Percentiles rank a stretch among this genome's conserved stretches.
These are phyloP conservation scores for Steromphala cineraria DNA, from an alignment of 2,888 invertebrate genomes.

Conservation along the genomic window DNA sequence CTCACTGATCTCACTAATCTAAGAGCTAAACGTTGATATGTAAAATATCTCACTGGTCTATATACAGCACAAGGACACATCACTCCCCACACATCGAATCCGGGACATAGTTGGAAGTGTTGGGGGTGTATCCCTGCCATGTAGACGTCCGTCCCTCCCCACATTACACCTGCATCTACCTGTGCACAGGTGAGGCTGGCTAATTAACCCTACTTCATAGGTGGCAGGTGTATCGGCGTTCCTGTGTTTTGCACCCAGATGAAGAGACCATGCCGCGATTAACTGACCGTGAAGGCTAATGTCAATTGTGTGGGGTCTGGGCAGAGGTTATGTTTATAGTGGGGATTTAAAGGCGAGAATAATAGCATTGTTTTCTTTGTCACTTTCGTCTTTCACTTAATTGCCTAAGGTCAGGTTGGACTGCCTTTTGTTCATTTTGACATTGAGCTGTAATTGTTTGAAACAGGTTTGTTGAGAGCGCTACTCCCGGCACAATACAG, in stretches of 20 bases:
- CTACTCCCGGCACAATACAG: neutral
- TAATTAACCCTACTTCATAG: slow-evolving; percentile 14
- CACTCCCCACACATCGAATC: neutral
- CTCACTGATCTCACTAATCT: too few species aligned
- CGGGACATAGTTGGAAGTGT: neutral
- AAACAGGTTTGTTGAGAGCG: neutral
- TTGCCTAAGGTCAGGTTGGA: neutral
- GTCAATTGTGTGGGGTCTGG: neutral
- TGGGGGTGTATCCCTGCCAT: neutral
- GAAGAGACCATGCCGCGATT: neutral
- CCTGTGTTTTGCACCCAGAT: neutral
- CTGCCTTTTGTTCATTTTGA: neutral
- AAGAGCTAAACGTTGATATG: too few species aligned
- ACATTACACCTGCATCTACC: neutral
- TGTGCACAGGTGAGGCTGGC: neutral
- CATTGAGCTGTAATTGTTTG: neutral
- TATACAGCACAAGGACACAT: neutral
- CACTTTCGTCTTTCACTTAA: neutral
- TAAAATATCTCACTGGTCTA: neutral
- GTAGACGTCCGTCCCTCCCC: neutral
- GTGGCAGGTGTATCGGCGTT: neutral
- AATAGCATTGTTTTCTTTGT: neutral
- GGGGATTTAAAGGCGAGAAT: neutral
- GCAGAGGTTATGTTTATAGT: slow-evolving; percentile 3
- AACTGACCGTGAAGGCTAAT: neutral